Evolutionary conservation across 1,140 invertebrate genomes (phyloP).

Genomic region (Drosophila guanche): DNA sequence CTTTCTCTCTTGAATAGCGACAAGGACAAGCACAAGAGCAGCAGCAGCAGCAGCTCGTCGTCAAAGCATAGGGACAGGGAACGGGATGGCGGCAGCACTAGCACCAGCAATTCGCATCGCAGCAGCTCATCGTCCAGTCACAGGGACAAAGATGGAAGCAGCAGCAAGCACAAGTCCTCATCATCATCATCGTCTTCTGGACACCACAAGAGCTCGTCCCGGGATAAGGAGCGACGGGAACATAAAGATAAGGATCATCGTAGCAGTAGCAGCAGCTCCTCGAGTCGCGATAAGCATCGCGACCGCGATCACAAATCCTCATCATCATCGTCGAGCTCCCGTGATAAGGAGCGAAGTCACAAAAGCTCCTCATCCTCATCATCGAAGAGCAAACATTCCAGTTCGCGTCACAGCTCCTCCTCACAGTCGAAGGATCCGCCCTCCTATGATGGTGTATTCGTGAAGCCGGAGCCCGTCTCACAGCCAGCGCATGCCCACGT

Average conservation of each 20-base stretch:
- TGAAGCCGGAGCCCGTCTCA: conserved; percentile 83
- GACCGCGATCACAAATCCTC: conserved; percentile 84
- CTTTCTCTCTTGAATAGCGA: conserved; percentile 48
- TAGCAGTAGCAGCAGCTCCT: conserved; percentile 84
- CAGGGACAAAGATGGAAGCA: conserved; percentile 83
- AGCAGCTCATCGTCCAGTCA: conserved; percentile 77
- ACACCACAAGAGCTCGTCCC: conserved; percentile 79
- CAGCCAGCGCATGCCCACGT: conserved; percentile 64
- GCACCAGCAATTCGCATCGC: conserved; percentile 83
- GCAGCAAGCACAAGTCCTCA: conserved; percentile 83
- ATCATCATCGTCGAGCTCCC: conserved; percentile 76
- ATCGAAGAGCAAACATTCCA: conserved; percentile 83
- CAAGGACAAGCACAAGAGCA: conserved; percentile 84
- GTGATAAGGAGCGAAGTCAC: conserved; percentile 56
- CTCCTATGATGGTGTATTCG: conserved; percentile 74
- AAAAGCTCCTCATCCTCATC: conserved; percentile 76
- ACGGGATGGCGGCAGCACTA: conserved; percentile 39
- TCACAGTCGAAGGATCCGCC: conserved; percentile 69
- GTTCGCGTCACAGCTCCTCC: conserved; percentile 72
- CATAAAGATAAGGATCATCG: conserved; percentile 81
- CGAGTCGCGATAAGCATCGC: conserved; percentile 85
- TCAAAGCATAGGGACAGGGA: conserved; percentile 79
- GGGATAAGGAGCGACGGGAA: conserved; percentile 83
- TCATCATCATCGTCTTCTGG: conserved; percentile 83
- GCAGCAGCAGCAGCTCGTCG: conserved; percentile 69